Base-by-base conservation (phyloP, 2,797 vertebrate species). In the Phrynocephalus vlangalii region DNA sequence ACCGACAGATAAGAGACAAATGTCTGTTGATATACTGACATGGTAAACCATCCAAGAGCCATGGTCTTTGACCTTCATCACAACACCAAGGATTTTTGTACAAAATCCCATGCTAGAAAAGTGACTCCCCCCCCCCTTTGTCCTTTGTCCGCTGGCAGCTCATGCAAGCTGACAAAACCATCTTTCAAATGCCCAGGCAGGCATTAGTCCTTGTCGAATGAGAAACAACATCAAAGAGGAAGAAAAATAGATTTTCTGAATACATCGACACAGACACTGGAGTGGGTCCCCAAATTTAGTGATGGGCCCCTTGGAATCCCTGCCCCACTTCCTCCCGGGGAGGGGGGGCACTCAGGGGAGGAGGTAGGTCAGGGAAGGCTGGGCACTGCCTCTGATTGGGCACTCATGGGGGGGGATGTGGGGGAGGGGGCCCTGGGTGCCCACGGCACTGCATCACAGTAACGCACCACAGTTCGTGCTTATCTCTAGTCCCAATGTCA, bases 111-210 rank as follows among this genome's bases (percentile, higher is more conserved):
- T n/a, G 72, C 38, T 44, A 44, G 38, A 76, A 76, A 44, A 76
- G 56, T 38, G 33, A 11, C 33, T 76, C 76, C n/a, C n/a, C n/a
- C n/a, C n/a, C n/a, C 52, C 52, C 56, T 33, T 26, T 24, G 33
- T 84, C 56, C 33, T 84, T 84, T 84, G 73, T 76, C 72, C 48
- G 56, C 56, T 15, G 22, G 72, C 33, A 76, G 56, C 56, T 84
- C 60, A 76, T 66, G 26, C 33, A 75, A 66, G 33, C 33, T 76
- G 83, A 76, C 72, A 84, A 84, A 84, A 28, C 68, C 78, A 84
- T 84, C 82, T 84, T 60, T 84, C 82, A 73, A 73, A 73, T 66
- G 26, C 72, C 9, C 26, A 63, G 72, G 56, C 33, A 84, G 83
- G 28, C 52, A 76, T 76, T 84, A 76, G 83, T 66, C 83, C 72